These are phyloP conservation scores for Semaprochilodus insignis DNA, from an alignment of 2,797 vertebrate species.

Conservation along the genomic window DNA sequence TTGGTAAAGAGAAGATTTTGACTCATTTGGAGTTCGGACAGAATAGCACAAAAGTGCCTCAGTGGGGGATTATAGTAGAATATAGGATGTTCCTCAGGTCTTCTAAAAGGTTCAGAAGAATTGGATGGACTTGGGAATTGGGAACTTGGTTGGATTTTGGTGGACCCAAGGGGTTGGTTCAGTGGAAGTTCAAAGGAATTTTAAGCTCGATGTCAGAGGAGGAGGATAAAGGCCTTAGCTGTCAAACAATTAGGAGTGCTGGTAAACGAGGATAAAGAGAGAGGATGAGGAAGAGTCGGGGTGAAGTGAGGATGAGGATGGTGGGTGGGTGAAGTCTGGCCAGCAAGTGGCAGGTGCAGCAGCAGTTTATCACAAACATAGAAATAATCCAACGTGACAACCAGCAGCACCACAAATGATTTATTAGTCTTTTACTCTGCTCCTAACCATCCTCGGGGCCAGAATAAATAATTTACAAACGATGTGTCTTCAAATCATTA, in stretches of 20 bases:
- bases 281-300: conserved; percentile 66
- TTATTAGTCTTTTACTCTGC: conserved; percentile 99
- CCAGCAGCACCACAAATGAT: conserved; percentile 99
- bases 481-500: conserved; percentile 99
- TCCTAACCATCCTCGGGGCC: conserved; percentile 97
- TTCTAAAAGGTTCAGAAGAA: too few species aligned
- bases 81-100: too few species aligned
- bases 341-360: conserved; percentile 93
- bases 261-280: neutral
- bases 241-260: too few species aligned
- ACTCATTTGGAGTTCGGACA: too few species aligned
- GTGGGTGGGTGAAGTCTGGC: conserved; percentile 87
- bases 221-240: neutral
- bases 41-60: too few species aligned
- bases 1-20: too few species aligned
- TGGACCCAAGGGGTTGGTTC: neutral
- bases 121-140: too few species aligned
- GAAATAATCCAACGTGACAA: conserved; percentile 99
- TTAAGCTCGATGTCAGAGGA: neutral
- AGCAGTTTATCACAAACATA: conserved; percentile 97
- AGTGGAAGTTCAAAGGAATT: neutral
- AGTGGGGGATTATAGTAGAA: too few species aligned
- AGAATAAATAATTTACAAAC: conserved; percentile 99
- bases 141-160: neutral
- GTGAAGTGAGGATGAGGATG: conserved; percentile 75